Evolutionary conservation across 1,140 invertebrate genomes (phyloP), one percentile per base, ranked within the genome.

Genomic region (Amphibalanus amphitrite): DNA sequence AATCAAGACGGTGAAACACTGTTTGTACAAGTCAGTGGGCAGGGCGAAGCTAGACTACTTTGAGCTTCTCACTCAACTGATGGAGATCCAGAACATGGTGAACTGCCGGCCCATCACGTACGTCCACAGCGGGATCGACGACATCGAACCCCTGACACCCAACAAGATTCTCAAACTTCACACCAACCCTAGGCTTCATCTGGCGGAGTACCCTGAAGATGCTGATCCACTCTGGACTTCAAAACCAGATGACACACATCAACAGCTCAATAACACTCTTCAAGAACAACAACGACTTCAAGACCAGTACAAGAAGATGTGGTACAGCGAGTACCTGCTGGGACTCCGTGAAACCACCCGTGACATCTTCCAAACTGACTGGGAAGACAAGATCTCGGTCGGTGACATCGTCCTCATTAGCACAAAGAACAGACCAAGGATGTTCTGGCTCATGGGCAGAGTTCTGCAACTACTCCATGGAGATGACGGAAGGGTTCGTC

Each of bases 371-470:
- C 64, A 65, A 65, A 65, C 23, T 23, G 20, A 65, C 26, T 65
- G 64, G 64, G 23, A 23, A 23, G 26, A 65, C 64, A 65, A 26
- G 64, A 65, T 65, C 23, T 3, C 23, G 3, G 26, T 65, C 25
- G 64, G 64, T n/a, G 64, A 65, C 64, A 23, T 26, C 3, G 64
- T 65, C 23, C 64, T 65, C 64, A 65, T 65, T 23, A 65, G 25
- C 64, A 65, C 64, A 23, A 65, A 65, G 20, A 26, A 65, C 23
- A 23, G 26, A 26, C 64, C 64, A 23, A 23, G 64, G 64, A 26
- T 65, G 64, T 26, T n/a, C 26, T 65, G 64, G 64, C 64, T n/a
- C 64, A 65, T 65, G 64, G 64, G 64, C 3, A 65, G 64, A 65
- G 64, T 65, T 4, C 23, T 65, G 23, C 4, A 26, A 23, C 23